These are phyloP conservation scores for Trichonephila clavata DNA, from an alignment of 1,140 invertebrate genomes.

Conservation along the genomic window DNA sequence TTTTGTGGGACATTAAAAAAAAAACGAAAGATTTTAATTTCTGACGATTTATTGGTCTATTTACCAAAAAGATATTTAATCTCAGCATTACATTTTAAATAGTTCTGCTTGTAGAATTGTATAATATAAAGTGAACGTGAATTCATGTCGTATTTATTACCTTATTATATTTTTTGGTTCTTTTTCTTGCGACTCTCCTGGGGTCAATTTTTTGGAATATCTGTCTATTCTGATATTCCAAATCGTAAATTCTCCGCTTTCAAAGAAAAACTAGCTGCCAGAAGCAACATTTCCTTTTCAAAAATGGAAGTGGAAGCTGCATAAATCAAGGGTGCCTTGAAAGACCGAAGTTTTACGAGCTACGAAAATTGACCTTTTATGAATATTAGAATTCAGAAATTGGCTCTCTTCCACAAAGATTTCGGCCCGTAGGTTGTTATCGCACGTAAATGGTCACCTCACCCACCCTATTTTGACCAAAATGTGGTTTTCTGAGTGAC, in stretches of 20 bases:
- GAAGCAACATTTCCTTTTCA: not conserved
- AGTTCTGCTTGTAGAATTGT: too few relatives aligned
- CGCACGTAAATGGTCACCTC: constrained; percentile 23
- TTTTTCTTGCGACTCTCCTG: not conserved
- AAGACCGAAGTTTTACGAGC: constrained; percentile 37
- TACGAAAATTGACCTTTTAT: constrained; percentile 65
- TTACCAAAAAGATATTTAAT: too few relatives aligned
- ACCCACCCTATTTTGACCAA: not conserved
- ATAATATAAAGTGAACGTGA: too few relatives aligned
- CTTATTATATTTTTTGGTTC: not conserved
- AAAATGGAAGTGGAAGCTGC: not conserved
- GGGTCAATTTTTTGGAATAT: not conserved
- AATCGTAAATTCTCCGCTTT: not conserved
- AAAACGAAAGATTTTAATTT: too few relatives aligned
- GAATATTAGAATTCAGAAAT: constrained; percentile 72
- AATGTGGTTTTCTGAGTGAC: constrained; percentile 31
- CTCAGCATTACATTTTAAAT: too few relatives aligned
- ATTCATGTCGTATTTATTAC: not conserved
- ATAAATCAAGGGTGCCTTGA: constrained; percentile 37
- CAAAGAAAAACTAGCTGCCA: not conserved
- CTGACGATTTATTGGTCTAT: too few relatives aligned
- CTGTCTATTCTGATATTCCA: not conserved
- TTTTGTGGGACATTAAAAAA: too few relatives aligned
- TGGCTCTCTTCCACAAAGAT: constrained; percentile 46
- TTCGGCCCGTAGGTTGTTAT: not conserved